Conservation (phyloP, 2,888 invertebrate genomes). For the Ferdinandea cuprea region DNA sequence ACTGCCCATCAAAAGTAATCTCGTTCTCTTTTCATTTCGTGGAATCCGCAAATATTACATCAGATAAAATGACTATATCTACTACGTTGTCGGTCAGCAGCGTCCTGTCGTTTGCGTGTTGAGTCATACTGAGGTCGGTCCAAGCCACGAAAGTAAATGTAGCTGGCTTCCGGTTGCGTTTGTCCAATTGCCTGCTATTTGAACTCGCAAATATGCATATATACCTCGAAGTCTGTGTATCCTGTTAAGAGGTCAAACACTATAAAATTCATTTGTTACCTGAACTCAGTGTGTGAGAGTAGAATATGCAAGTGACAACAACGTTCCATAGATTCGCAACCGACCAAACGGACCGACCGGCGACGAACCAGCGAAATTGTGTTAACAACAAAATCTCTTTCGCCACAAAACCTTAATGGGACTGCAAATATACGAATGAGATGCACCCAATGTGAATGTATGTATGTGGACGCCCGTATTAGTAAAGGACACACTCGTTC, state of each 20-base stretch:
- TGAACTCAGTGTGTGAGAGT: conserved; percentile 19
- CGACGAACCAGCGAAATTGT: conserved; percentile 38
- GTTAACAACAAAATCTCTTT: conserved; percentile 48
- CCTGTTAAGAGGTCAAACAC: conserved; percentile 10
- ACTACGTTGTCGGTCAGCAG: conserved; percentile 5
- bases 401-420: conserved; percentile 53
- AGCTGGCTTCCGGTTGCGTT: conserved; percentile 2
- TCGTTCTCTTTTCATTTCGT: conserved; percentile 2
- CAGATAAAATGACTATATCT: conserved; percentile 2
- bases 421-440: conserved; percentile 25
- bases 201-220: background rate
- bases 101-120: too few relatives aligned
- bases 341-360: too few relatives aligned
- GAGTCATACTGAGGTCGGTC: conserved; percentile 40
- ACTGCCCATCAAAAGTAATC: background rate
- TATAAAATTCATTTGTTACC: conserved; percentile 13
- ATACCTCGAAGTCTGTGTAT: background rate
- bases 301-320: conserved; percentile 33
- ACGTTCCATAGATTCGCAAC: background rate
- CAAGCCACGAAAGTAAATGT: conserved; percentile 36
- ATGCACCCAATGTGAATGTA: background rate
- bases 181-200: conserved; percentile 16
- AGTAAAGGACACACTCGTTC: conserved; percentile 10
- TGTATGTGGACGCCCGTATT: background rate
- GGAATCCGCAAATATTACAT: conserved; percentile 14